Conservation (phyloP, 1,140 invertebrate species). For the Camponotus vicinus region DNA sequence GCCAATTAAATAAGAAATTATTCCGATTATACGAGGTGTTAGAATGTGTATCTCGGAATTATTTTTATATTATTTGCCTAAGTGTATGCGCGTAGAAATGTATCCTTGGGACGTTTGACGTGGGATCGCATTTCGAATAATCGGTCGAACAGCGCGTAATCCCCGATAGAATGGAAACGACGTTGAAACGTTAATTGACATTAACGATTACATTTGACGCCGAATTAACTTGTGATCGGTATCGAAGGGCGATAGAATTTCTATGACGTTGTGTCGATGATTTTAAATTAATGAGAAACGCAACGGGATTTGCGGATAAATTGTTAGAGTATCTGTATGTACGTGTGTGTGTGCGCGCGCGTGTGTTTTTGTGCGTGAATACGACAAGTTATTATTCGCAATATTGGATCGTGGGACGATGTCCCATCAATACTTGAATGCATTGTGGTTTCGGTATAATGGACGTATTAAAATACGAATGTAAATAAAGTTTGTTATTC, state of each 20-base stretch:
- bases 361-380: background rate
- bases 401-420: conserved; percentile 59
- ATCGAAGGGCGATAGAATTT: background rate
- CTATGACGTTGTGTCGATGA: conserved; percentile 6
- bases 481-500: conserved; percentile 85
- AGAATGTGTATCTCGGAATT: conserved; percentile 66
- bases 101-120: conserved; percentile 17
- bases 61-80: conserved; percentile 79
- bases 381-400: conserved; percentile 52
- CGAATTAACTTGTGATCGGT: conserved; percentile 25
- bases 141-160: background rate
- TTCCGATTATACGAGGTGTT: conserved; percentile 48
- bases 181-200: conserved; percentile 18
- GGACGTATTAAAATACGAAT: conserved; percentile 77
- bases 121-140: background rate
- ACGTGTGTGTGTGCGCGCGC: background rate
- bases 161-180: background rate
- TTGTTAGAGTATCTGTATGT: conserved; percentile 6
- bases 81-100: conserved; percentile 35
- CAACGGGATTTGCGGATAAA: conserved; percentile 2
- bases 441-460: conserved; percentile 76
- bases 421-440: conserved; percentile 64
- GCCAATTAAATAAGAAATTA: conserved; percentile 70
- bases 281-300: background rate
- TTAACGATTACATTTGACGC: background rate